Percentiles rank a stretch among this genome's conserved stretches.
Conservation (phyloP, 2,113 vertebrate species). For the Calyptomena viridis region DNA sequence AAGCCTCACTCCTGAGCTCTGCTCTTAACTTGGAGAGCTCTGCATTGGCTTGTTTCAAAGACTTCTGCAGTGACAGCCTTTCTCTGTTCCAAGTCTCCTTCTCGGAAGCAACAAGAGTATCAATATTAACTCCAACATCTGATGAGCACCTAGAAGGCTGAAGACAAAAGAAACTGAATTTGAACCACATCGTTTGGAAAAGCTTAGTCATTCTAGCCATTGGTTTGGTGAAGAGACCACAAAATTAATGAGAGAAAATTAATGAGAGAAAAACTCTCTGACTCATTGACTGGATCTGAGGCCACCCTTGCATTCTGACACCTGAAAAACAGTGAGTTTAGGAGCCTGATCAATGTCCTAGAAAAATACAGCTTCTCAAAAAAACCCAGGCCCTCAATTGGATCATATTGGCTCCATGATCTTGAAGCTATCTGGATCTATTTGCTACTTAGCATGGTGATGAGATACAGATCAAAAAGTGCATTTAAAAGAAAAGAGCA, state of each 20-base stretch:
- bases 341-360: not conserved
- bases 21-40: slow-evolving; percentile 83
- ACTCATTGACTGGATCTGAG: not conserved
- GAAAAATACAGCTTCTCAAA: not conserved
- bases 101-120: slow-evolving; percentile 79
- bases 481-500: not conserved
- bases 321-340: not conserved
- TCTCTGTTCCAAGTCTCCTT: slow-evolving; percentile 86
- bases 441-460: not conserved
- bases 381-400: not conserved
- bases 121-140: slow-evolving; percentile 58
- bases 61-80: slow-evolving; percentile 81
- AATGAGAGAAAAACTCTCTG: not conserved
- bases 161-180: not conserved
- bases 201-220: not conserved
- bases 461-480: not conserved
- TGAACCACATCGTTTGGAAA: not conserved
- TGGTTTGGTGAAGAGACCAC: not conserved
- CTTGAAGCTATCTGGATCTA: not conserved
- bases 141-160: slow-evolving; percentile 72
- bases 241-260: not conserved
- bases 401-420: not conserved
- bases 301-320: not conserved
- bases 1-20: slow-evolving; percentile 82
- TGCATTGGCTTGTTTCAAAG: slow-evolving; percentile 82